Percentiles rank a stretch among this genome's conserved stretches.
These are phyloP conservation scores for Cardiocondyla obscurior DNA, from an alignment of 1,140 invertebrate species.

Conservation along the genomic window DNA sequence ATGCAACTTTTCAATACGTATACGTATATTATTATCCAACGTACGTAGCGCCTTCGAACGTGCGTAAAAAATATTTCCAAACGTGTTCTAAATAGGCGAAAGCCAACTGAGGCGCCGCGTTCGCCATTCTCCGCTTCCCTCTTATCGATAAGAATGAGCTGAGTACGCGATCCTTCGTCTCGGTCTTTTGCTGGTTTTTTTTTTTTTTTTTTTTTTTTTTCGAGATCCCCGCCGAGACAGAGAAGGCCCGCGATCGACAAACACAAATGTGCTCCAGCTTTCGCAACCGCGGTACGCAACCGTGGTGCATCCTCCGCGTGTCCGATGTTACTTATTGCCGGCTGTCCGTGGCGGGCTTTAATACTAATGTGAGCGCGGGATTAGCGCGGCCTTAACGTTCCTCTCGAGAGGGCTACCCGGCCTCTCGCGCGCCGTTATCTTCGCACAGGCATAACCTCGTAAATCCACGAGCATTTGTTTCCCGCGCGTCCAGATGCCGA, in stretches of 20 bases:
- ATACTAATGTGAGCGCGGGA: slow-evolving; percentile 64
- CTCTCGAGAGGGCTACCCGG: slow-evolving; percentile 22
- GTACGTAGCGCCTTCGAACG: background rate
- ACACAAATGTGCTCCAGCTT: slow-evolving; percentile 28
- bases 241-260: slow-evolving; percentile 42
- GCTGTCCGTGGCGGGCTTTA: slow-evolving; percentile 59
- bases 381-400: slow-evolving; percentile 58
- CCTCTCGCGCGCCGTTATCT: slow-evolving; percentile 61
- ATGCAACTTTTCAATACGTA: background rate
- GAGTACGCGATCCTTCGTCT: too few species aligned
- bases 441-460: slow-evolving; percentile 63
- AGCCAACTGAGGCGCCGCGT: background rate
- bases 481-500: slow-evolving; percentile 56
- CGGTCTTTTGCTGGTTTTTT: background rate
- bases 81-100: background rate
- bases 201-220: background rate
- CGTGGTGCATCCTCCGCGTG: background rate
- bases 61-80: background rate
- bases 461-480: slow-evolving; percentile 73
- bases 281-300: slow-evolving; percentile 36
- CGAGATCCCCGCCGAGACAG: background rate
- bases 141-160: too few species aligned
- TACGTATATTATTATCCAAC: too few species aligned
- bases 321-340: slow-evolving; percentile 66
- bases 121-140: background rate